Evolutionary conservation across 2,888 invertebrate genomes (phyloP).

Genomic region (Nomada ruficornis): DNA sequence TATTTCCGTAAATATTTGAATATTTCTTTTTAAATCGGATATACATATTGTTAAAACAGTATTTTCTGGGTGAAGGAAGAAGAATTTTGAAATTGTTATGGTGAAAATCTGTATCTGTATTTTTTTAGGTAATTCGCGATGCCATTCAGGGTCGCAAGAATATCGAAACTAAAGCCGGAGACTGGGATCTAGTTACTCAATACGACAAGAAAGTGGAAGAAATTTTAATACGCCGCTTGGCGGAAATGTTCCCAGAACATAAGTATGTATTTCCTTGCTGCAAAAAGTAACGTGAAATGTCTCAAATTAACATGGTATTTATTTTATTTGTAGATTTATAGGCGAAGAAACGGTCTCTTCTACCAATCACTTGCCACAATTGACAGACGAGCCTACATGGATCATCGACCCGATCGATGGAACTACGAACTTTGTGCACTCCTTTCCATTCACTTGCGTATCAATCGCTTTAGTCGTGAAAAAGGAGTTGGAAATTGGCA

Average conservation of each 20-base stretch:
- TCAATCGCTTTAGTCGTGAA: constrained; percentile 88
- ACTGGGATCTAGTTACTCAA: constrained; percentile 92
- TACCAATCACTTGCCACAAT: constrained; percentile 85
- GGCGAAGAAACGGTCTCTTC: constrained; percentile 89
- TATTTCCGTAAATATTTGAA: too few species aligned
- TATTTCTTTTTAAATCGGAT: too few species aligned
- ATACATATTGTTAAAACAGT: neutral
- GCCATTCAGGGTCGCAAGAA: constrained; percentile 71
- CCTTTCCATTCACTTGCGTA: constrained; percentile 89
- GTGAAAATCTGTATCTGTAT: neutral
- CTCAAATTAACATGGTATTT: neutral
- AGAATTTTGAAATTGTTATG: neutral
- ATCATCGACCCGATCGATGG: constrained; percentile 95
- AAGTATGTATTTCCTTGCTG: constrained; percentile 84
- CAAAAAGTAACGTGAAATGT: neutral
- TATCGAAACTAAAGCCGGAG: constrained; percentile 87
- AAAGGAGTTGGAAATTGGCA: constrained; percentile 88
- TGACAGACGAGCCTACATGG: constrained; percentile 93
- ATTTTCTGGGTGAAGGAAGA: neutral
- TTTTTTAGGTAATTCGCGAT: constrained; percentile 75
- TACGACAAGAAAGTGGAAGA: constrained; percentile 92
- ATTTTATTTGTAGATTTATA: constrained; percentile 87
- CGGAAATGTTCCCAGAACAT: constrained; percentile 87
- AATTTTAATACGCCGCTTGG: constrained; percentile 87
- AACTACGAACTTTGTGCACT: constrained; percentile 93